These are phyloP conservation scores for Passer domesticus DNA, from an alignment of 2,113 vertebrate genomes.

Conservation along the genomic window DNA sequence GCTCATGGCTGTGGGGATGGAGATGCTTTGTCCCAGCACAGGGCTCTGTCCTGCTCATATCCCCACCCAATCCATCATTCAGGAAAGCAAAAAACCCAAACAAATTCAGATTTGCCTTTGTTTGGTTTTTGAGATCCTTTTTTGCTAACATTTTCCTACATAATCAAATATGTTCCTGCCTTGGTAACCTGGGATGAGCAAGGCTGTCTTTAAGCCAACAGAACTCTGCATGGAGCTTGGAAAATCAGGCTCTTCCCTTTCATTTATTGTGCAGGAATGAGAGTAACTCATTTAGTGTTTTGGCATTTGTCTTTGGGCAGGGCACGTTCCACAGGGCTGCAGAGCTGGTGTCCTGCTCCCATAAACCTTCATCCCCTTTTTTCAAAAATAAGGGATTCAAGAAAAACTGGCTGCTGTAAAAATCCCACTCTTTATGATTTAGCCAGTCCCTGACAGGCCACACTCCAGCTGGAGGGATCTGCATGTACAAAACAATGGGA, in stretches of 20 bases:
- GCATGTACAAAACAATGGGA: background rate
- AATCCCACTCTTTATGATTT: background rate
- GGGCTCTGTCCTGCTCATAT: background rate
- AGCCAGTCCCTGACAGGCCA: background rate
- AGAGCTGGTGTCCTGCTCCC: background rate
- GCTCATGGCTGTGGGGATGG: rapidly evolving
- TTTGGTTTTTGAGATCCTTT: background rate
- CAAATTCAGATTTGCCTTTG: background rate
- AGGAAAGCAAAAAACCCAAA: background rate
- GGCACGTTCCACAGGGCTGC: background rate
- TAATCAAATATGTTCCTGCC: background rate
- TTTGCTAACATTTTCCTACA: background rate
- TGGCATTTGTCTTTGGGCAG: background rate
- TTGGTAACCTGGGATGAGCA: background rate
- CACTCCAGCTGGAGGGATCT: background rate
- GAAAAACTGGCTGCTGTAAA: background rate
- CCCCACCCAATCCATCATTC: background rate
- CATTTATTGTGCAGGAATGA: background rate
- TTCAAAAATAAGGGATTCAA: background rate
- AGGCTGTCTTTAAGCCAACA: background rate
- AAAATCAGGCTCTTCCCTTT: background rate
- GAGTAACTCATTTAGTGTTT: background rate
- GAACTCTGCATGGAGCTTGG: background rate
- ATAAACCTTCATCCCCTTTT: background rate
- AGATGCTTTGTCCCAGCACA: background rate